Evolutionary conservation across 2,113 vertebrate species (phyloP), one percentile per base, ranked within the genome.

Genomic region (Artemisiospiza belli): DNA sequence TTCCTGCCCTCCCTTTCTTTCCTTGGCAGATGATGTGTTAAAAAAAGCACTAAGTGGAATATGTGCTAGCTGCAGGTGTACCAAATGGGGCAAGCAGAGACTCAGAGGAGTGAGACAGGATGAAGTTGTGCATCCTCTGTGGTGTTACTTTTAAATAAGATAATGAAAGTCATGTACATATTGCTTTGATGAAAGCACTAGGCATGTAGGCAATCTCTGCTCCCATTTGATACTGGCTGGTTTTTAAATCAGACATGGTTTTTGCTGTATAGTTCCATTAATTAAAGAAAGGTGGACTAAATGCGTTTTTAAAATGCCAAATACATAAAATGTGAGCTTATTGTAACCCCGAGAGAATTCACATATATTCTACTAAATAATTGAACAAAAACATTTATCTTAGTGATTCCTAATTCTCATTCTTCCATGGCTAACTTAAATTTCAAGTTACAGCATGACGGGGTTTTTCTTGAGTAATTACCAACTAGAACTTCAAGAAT

Each of bases 11-110:
- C 78, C 43, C 15, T 54, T 95, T 70, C 74, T 94, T 70, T 92
- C 89, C 74, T 75, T 96, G 93, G 88, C 94, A 98, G 95, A 96
- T 82, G 96, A 97, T 94, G 84, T 97, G 94, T 96, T 97, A 96
- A 95, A 97, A 69, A 97, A 97, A 94, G 74, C 73, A 92, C 95
- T 88, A 58, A 91, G 78, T 89, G 76, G 93, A 90, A 86, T 92
- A 77, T 16, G 39, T 84, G 96, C 75, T 81, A 95, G 89, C 84
- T 92, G 83, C 96, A 97, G 97, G 92, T 97, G 89, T 69, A 94
- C 49, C 73, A 91, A 90, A 94, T 80, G 87, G 93, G 94, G 92
- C 92, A 96, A 95, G 90, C 46, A 92, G 93, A 59, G 15, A 57
- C 89, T 89, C 84, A 73, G 87, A 95, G 68, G 88, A 70, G 41